Base-by-base conservation (phyloP, 92 coral and sea anemone genomes). In the Anthopleura xanthogrammica region DNA sequence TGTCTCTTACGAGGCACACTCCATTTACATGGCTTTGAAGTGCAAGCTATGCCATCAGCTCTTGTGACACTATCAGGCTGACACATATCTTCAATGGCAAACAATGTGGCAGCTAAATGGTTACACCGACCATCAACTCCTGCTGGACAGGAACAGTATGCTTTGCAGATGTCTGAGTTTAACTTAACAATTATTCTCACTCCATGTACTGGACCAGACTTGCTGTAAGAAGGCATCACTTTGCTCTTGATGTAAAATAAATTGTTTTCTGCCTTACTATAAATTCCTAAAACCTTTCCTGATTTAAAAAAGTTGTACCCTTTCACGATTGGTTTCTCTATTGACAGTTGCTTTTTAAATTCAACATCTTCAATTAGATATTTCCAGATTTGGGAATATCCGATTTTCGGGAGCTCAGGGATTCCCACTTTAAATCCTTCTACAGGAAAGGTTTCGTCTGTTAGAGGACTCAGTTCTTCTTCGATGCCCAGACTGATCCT, bases 11-110 rank as follows among this genome's bases (percentile, higher is more conserved):
- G 5, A 5, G 92, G 92, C 9, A 86, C 77, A 77, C 81, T 89
- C 90, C 94, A 91, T 11, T 60, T 50, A 43, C 94, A 86, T 12
- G 94, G 94, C 73, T 85, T 83, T 16, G 92, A 86, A 41, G 92
- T 91, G 43, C 94, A 88, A 41, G 89, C 91, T 22, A 76, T 5
- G 12, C 77, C 79, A 20, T 91, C 94, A 57, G 94, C 4, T 13
- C 12, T 16, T 29, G 36, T 29, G 36, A 29, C 36, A 29, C 36
- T 29, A 12, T 13, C 3, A 3, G 16, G 19, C 20, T 58, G 19
- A 3, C 12, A 5, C 19, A 72, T 16, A 73, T 81, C 82, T 81
- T 81, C 85, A 6, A 81, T 58, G 36, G 54, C 84, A 80, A 88
- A 88, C 42, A 88, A 77, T 39, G 91, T 88, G 39, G 91, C 91